Percentiles rank a stretch among this genome's conserved stretches.
Evolutionary conservation across 2,113 vertebrate genomes (phyloP).

Genomic region (Notiomystis cincta): DNA sequence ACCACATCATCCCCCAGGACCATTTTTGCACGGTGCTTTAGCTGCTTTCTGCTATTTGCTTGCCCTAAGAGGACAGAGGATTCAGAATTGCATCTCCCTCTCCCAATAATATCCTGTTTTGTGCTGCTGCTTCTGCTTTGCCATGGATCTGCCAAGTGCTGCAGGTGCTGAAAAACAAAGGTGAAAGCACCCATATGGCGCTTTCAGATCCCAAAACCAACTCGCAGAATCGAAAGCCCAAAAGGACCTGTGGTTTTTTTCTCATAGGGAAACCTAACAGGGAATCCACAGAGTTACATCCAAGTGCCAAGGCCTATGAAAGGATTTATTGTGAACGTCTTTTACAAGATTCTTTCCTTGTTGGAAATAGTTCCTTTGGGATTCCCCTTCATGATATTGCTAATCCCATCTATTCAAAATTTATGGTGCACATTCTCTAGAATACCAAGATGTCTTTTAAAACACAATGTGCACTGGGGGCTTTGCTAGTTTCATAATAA

Average conservation of each 20-base stretch:
- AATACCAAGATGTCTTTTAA: neutral
- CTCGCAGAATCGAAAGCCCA: neutral
- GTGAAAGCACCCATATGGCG: constrained; percentile 48
- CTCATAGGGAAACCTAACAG: neutral
- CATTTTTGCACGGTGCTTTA: neutral
- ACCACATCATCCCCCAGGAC: neutral
- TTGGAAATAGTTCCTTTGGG: constrained; percentile 9
- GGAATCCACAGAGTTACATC: neutral
- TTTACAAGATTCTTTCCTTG: constrained; percentile 48
- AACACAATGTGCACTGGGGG: neutral
- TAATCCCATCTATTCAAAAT: constrained; percentile 47
- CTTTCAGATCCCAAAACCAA: neutral
- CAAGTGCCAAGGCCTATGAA: constrained; percentile 11
- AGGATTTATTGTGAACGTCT: constrained; percentile 36
- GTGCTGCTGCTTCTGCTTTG: neutral
- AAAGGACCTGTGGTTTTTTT: neutral
- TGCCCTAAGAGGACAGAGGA: neutral
- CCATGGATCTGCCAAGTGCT: constrained; percentile 7
- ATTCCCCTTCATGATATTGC: constrained; percentile 16
- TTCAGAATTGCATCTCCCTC: neutral
- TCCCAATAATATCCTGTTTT: neutral
- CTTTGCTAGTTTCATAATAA: neutral
- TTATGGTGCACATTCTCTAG: constrained; percentile 2
- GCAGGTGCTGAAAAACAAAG: constrained; percentile 48
- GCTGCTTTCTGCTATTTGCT: constrained; percentile 28